phyloP scores from a whole-genome alignment of 2,797 vertebrate species.

The Nasua narica region DNA sequence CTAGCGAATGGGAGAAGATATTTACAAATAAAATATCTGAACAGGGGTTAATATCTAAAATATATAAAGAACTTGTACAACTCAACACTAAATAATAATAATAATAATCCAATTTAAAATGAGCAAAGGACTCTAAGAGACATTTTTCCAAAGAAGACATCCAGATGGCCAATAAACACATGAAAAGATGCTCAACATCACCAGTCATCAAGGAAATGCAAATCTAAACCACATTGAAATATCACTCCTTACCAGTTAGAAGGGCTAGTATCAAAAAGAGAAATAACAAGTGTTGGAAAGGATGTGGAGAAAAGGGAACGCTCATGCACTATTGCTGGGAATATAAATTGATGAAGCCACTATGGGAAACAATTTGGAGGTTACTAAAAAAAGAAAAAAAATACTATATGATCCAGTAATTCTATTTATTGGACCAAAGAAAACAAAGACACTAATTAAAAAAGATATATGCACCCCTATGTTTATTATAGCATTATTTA shows the following conservation, averaged over 20 bases:
- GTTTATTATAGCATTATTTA: background rate
- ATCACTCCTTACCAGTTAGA: background rate
- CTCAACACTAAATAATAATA: no score
- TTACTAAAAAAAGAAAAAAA: background rate
- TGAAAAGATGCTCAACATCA: background rate
- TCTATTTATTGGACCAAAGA: background rate
- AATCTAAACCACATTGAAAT: background rate
- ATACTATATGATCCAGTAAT: background rate
- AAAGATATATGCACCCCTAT: background rate
- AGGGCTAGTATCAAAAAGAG: background rate
- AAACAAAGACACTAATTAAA: background rate
- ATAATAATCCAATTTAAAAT: no score
- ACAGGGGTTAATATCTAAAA: background rate
- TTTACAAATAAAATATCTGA: background rate
- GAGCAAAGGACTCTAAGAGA: no score
- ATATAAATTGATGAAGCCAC: background rate
- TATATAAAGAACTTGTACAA: no score
- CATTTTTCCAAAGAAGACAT: background rate
- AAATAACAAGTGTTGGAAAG: background rate
- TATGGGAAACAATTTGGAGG: background rate
- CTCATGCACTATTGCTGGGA: background rate
- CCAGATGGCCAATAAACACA: background rate
- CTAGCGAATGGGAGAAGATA: background rate
- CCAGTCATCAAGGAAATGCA: background rate
- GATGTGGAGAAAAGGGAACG: background rate